A percentile compares a stretch with the other conserved stretches of the same genome.
Conservation (phyloP, 2,113 vertebrate species). For the Hemichromis elongatus region DNA sequence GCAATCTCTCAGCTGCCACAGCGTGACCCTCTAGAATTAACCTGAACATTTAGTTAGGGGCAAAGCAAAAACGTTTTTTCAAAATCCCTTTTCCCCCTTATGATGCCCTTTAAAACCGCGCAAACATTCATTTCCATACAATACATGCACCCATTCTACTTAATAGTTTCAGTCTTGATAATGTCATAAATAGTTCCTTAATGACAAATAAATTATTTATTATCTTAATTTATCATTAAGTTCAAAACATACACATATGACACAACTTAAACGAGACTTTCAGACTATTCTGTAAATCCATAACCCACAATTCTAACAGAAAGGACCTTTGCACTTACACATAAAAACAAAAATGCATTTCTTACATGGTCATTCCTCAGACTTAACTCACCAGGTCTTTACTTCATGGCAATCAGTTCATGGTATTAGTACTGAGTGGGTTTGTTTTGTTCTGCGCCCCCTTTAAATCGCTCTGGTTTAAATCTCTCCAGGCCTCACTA, state of each 20-base stretch:
- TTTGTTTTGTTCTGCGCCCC: conserved; percentile 18
- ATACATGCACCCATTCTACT: not conserved
- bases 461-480: conserved; percentile 19
- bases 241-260: not conserved
- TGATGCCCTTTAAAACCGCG: not conserved
- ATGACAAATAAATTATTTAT: not conserved
- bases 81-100: not conserved
- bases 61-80: not conserved
- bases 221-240: not conserved
- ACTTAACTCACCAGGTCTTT: not conserved
- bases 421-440: conserved; percentile 12
- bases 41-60: conserved; percentile 4
- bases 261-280: not conserved
- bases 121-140: not conserved
- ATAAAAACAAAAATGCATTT: not conserved
- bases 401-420: not conserved
- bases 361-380: not conserved
- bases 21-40: conserved; percentile 14
- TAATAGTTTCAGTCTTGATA: not conserved
- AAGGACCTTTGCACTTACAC: not conserved
- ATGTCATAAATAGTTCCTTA: not conserved
- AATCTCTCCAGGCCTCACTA: not conserved
- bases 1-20: conserved; percentile 18
- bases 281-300: not conserved
- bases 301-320: not conserved